Evolutionary conservation across 92 coral and sea anemone species (phyloP), one percentile per base, ranked within the genome.

Genomic region (Pocillopora grandis): DNA sequence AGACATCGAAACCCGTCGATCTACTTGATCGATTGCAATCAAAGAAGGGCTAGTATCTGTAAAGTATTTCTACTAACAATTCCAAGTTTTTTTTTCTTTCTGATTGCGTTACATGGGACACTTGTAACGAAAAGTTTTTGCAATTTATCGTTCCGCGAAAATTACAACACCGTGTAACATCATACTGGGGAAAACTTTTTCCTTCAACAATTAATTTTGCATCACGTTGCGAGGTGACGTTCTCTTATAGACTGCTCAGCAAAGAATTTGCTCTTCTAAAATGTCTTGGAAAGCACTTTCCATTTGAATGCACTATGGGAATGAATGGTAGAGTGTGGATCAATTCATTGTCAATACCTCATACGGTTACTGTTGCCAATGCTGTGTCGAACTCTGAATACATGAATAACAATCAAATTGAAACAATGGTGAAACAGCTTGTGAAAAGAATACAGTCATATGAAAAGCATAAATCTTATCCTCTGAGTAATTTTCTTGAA

Each of bases 251-350:
- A 75, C 90, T 96, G 66, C 96, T 96, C 58, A 91, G 90, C 80
- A 91, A 84, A 77, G 97, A 94, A 10, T 86, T 86, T 72, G 80
- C 82, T 63, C 90, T 96, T 7, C 90, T 93, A 37, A 90, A 91
- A 55, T 86, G 89, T 58, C 93, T 96, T 68, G 99, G 97, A 58
- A 96, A 94, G 80, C 85, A 87, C 84, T 90, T 96, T 17, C 88
- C 97, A 5, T 96, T 96, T 86, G 99, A 96, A 88, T 96, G 96
- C 63, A 92, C 99, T 21, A 90, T 92, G 64, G 99, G 97, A 23
- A 87, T 93, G 90, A 96, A 94, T 85, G 99, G 99, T 8, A 76
- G 97, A 75, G 98, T 95, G 20, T 96, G 99, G 99, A 90, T 96
- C 37, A 92, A 96, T 17, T 81, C 97, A 52, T 64, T 90, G 61